Base-by-base conservation (phyloP, 2,797 vertebrate genomes). In the Nyctalus aviator region DNA sequence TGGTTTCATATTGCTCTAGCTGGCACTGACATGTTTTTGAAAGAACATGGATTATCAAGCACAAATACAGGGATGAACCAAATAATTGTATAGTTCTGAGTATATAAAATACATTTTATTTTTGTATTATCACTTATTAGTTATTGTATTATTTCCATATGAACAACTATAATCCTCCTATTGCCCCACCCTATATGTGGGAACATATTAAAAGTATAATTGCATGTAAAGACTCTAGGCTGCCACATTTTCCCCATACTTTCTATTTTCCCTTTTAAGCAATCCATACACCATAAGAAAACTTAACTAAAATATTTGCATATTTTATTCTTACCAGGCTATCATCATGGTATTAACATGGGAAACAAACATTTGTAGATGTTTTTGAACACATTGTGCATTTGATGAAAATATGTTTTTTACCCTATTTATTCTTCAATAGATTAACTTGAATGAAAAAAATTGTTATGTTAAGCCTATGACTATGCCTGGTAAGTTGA, bases 21-120 rank as follows among this genome's bases (percentile, higher is more conserved):
- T 88, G 69, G 46, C 37, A 79, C 6, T 21, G 46, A 59, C 59
- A 18, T 79, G 13, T 44, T 83, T 88, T 84, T 95, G 41, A 75
- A 88, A 92, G 25, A 79, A 62, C 15, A 75, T n/a, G 55, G 86
- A 91, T 73, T 55, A 59, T 84, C 13, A 78, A 72, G 44, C 84
- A 57, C 78, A 55, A 86, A 59, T 32, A 35, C 46, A 66, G n/a
- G 15, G 5, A 14, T 66, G 15, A 32, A 32, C 15, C 32, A 66
- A 32, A 66, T 32, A 35, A 8, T 8, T 32, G 8, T 20, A 20
- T 8, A 68, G 8, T 68, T 20, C 0, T 35, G 64, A 68, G n/a
- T 68, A 35, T 8, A 35, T 35, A 4, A 68, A 68, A 68, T n/a
- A 66, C 4, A 20, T 8, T 35, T 68, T 20, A 68, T 35, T 32